phyloP scores from a whole-genome alignment of 2,113 vertebrate species.

The Notarius quadriscutis region DNA sequence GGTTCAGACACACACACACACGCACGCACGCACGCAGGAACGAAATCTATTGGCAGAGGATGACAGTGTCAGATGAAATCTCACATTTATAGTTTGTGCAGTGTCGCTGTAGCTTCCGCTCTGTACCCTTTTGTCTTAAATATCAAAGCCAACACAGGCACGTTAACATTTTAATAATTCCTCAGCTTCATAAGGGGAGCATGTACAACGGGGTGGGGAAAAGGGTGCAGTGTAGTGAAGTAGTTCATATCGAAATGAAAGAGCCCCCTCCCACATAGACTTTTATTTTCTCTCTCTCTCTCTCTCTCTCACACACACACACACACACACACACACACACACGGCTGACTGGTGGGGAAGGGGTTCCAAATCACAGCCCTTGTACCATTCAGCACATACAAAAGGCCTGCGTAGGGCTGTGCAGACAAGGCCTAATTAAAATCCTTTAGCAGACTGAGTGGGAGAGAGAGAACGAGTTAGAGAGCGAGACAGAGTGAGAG shows the following conservation, averaged over 20 bases:
- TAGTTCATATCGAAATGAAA: constrained; percentile 80
- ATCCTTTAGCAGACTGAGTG: constrained; percentile 78
- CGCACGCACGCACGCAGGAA: neutral
- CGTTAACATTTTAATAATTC: constrained; percentile 98
- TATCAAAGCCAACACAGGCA: constrained; percentile 93
- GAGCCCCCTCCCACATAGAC: constrained; percentile 55
- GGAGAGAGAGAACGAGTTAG: constrained; percentile 67
- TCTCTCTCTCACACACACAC: constrained; percentile 41
- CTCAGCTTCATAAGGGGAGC: constrained; percentile 79
- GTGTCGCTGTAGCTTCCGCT: constrained; percentile 73
- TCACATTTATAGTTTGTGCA: constrained; percentile 76
- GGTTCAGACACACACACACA: neutral
- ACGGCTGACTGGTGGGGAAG: constrained; percentile 67
- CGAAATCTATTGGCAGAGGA: constrained; percentile 64
- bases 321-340: constrained; percentile 56
- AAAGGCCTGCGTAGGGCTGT: constrained; percentile 74
- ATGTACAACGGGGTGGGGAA: constrained; percentile 69
- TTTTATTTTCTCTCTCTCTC: constrained; percentile 48
- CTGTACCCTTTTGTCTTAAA: constrained; percentile 97
- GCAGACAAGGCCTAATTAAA: constrained; percentile 85
- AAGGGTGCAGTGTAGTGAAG: constrained; percentile 78
- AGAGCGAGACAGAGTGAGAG: constrained; percentile 64
- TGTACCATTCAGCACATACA: constrained; percentile 79
- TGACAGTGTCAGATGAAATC: constrained; percentile 78
- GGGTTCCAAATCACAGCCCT: constrained; percentile 73